Evolutionary conservation across 2,797 vertebrate genomes (phyloP).

Genomic region (Atherinosoma microstoma): DNA sequence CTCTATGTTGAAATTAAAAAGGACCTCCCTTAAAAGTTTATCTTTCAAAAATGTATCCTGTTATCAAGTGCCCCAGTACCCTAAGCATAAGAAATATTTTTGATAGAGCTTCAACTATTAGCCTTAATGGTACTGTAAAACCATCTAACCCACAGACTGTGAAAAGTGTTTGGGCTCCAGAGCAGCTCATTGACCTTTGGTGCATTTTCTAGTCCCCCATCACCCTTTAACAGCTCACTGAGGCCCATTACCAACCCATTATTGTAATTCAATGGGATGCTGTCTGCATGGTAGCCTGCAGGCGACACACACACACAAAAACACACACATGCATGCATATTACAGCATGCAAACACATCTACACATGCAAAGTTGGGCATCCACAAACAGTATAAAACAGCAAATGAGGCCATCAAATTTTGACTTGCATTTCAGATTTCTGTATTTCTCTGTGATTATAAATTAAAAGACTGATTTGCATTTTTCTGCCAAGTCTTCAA

Average conservation of each 20-base stretch:
- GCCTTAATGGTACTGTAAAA: slow-evolving; percentile 2
- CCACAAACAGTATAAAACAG: neutral
- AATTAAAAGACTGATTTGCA: neutral
- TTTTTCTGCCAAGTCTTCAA: neutral
- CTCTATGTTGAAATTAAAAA: neutral
- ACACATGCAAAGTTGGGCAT: slow-evolving; percentile 7
- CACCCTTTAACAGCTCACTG: slow-evolving; percentile 33
- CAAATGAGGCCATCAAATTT: neutral
- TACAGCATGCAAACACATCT: slow-evolving; percentile 14
- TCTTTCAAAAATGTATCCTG: neutral
- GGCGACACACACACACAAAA: slow-evolving; percentile 9
- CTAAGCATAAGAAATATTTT: slow-evolving; percentile 8
- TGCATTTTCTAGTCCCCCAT: neutral
- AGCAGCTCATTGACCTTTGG: slow-evolving; percentile 39
- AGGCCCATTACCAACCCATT: slow-evolving; percentile 65
- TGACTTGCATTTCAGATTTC: no score
- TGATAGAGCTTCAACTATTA: slow-evolving; percentile 10
- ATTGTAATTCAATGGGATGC: slow-evolving; percentile 68
- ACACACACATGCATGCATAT: slow-evolving; percentile 11
- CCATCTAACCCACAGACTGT: slow-evolving; percentile 20
- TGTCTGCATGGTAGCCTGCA: slow-evolving; percentile 39
- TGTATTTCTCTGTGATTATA: no score
- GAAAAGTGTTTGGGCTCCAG: slow-evolving; percentile 18
- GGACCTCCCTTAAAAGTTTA: no score
- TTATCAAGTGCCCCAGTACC: neutral